These are phyloP conservation scores for Nomada fabriciana DNA, from an alignment of 2,888 invertebrate species.

Conservation along the genomic window DNA sequence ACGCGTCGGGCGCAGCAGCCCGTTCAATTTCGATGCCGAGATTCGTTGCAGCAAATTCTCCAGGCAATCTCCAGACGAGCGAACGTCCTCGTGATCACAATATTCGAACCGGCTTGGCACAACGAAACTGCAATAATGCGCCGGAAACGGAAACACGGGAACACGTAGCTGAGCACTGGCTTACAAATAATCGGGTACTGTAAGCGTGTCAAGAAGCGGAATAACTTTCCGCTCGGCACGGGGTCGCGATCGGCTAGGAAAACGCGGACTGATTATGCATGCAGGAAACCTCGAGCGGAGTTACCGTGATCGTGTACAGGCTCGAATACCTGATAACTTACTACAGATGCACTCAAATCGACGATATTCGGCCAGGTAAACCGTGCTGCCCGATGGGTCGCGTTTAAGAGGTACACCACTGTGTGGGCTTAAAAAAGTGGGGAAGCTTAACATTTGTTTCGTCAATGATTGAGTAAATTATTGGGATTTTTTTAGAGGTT, in stretches of 20 bases:
- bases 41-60: not conserved
- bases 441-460: no score
- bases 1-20: no score
- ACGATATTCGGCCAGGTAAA: slow-evolving; percentile 18
- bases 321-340: slow-evolving; percentile 34
- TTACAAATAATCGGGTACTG: slow-evolving; percentile 24
- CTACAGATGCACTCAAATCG: slow-evolving; percentile 12
- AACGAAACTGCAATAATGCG: not conserved
- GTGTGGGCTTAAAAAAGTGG: no score
- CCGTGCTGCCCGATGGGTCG: slow-evolving; percentile 7
- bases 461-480: no score
- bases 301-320: slow-evolving; percentile 13
- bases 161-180: slow-evolving; percentile 1
- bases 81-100: slow-evolving; percentile 2
- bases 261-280: slow-evolving; percentile 39
- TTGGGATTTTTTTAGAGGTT: no score
- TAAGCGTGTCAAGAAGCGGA: slow-evolving; percentile 33
- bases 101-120: not conserved
- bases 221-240: slow-evolving; percentile 25
- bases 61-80: not conserved
- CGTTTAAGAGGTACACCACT: no score
- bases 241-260: slow-evolving; percentile 34
- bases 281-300: slow-evolving; percentile 26
- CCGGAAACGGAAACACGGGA: not conserved
- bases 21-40: not conserved